Conservation (phyloP, 1,140 invertebrate genomes). For the Conopomorpha cramerella region DNA sequence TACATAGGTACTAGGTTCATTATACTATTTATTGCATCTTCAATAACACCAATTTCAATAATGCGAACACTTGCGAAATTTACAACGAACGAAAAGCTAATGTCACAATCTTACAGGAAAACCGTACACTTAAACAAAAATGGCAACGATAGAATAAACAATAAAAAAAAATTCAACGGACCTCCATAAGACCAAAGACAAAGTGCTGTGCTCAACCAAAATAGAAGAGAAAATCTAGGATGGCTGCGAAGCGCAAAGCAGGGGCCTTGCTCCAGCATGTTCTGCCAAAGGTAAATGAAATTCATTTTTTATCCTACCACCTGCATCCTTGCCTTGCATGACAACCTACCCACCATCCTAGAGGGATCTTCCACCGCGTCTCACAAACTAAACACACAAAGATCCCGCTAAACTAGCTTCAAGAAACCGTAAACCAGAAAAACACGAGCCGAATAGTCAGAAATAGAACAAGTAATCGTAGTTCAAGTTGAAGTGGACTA, state of each 20-base stretch:
- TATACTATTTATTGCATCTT: no score
- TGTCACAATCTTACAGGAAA: slow-evolving; percentile 7
- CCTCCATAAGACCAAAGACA: slow-evolving; percentile 43
- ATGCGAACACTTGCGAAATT: no score
- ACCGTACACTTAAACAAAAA: slow-evolving; percentile 12
- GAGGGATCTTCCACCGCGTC: slow-evolving; percentile 4
- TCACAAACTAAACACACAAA: no score
- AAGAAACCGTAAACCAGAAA: no score
- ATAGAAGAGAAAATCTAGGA: slow-evolving; percentile 28
- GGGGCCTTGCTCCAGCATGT: slow-evolving; percentile 58
- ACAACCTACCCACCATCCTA: slow-evolving; percentile 2
- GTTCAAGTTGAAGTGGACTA: slow-evolving; percentile 16
- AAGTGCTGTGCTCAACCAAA: slow-evolving; percentile 29
- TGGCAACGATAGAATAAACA: slow-evolving; percentile 38
- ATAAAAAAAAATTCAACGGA: no score
- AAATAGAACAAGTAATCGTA: no score
- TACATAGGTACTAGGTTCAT: no score
- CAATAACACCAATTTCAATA: no score
- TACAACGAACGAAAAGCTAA: no score
- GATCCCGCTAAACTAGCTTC: no score
- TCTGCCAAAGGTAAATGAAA: slow-evolving; percentile 53
- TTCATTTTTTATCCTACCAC: slow-evolving; percentile 13
- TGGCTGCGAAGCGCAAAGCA: slow-evolving; percentile 60
- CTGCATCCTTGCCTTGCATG: slow-evolving; percentile 7
- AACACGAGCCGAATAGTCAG: no score